These are phyloP conservation scores for Mercenaria mercenaria DNA, from an alignment of 1,140 invertebrate genomes.

Conservation along the genomic window DNA sequence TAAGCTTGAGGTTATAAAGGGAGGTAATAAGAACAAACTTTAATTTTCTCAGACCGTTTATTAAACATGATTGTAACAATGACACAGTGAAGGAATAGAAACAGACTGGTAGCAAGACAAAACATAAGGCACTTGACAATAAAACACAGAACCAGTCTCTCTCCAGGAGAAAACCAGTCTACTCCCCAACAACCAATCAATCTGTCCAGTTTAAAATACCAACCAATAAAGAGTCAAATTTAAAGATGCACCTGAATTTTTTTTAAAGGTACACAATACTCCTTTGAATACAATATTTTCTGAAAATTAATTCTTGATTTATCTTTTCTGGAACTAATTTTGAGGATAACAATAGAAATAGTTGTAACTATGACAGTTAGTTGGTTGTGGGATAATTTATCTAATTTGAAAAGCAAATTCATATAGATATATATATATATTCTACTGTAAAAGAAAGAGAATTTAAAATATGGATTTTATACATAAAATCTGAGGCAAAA, in stretches of 20 bases:
- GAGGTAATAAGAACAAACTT: neutral
- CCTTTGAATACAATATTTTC: too few relatives aligned
- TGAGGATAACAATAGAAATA: too few relatives aligned
- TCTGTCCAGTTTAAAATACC: neutral
- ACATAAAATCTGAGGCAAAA: neutral
- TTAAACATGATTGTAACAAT: constrained; percentile 63
- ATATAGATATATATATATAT: neutral
- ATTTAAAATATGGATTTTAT: neutral
- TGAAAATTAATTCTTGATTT: too few relatives aligned
- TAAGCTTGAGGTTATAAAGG: too few relatives aligned
- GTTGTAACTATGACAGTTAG: neutral
- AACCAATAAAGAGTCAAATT: neutral
- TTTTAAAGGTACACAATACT: too few relatives aligned
- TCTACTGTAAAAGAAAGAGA: neutral
- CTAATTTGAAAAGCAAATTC: neutral
- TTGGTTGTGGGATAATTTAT: neutral
- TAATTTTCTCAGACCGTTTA: constrained; percentile 61
- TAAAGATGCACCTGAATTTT: too few relatives aligned
- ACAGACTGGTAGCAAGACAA: constrained; percentile 61
- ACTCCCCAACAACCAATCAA: constrained; percentile 51
- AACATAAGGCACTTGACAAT: constrained; percentile 67
- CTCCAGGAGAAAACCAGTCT: constrained; percentile 57
- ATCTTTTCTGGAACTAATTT: too few relatives aligned
- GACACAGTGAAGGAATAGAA: constrained; percentile 63
- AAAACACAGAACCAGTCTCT: constrained; percentile 57